Conservation (phyloP, 2,888 invertebrate species). For the Tetropium fuscum region DNA sequence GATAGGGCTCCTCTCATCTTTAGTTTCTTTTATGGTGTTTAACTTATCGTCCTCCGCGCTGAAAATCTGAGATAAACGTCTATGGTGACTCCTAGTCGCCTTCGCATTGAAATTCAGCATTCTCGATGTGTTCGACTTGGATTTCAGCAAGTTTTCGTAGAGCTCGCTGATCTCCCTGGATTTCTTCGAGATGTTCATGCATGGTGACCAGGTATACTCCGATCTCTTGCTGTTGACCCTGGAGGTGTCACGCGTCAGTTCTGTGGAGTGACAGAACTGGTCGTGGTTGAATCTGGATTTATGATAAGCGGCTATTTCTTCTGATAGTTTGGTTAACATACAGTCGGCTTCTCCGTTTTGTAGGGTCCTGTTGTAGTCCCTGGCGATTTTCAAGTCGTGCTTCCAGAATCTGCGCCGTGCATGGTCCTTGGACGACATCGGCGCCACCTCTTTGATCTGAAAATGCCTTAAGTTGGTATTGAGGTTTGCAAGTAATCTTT, state of each 20-base stretch:
- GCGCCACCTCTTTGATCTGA: slow-evolving; percentile 74
- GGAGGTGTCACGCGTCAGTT: slow-evolving; percentile 45
- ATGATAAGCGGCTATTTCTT: slow-evolving; percentile 58
- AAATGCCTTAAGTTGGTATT: too few species aligned
- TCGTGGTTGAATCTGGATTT: slow-evolving; percentile 34
- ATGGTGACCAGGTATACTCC: slow-evolving; percentile 57
- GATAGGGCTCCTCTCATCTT: slow-evolving; percentile 29
- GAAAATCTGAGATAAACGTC: slow-evolving; percentile 45
- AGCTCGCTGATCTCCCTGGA: slow-evolving; percentile 12
- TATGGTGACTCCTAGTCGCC: background rate
- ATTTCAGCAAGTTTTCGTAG: slow-evolving; percentile 28
- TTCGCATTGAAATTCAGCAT: background rate
- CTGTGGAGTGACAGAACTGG: slow-evolving; percentile 50
- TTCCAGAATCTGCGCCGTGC: slow-evolving; percentile 70
- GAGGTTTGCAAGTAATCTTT: too few species aligned
- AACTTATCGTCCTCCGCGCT: slow-evolving; percentile 27
- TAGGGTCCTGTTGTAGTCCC: slow-evolving; percentile 69
- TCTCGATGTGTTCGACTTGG: slow-evolving; percentile 1
- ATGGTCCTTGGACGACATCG: slow-evolving; percentile 67
- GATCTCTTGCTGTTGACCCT: slow-evolving; percentile 41
- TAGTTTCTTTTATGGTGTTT: slow-evolving; percentile 21
- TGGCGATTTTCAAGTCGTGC: slow-evolving; percentile 72
- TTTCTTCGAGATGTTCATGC: slow-evolving; percentile 35
- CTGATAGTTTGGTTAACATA: slow-evolving; percentile 54
- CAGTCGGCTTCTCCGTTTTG: slow-evolving; percentile 56